These are phyloP conservation scores for Antheraea mylitta DNA, from an alignment of 1,140 invertebrate genomes.

Conservation along the genomic window DNA sequence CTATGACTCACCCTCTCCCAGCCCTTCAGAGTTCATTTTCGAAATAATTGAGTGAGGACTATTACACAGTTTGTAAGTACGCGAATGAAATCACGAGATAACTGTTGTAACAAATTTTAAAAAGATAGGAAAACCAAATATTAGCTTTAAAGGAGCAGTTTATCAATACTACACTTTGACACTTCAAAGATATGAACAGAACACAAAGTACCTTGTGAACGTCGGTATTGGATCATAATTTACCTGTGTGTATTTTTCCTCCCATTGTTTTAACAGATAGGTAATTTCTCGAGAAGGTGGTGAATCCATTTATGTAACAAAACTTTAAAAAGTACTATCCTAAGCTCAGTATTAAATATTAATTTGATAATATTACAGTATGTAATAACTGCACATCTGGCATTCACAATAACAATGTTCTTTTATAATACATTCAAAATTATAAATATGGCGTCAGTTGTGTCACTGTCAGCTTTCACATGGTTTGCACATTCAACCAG, in stretches of 20 bases:
- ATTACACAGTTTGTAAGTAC: too few species aligned
- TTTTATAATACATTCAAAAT: too few species aligned
- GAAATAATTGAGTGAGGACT: too few species aligned
- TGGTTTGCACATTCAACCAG: too few species aligned
- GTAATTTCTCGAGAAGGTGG: conserved; percentile 80
- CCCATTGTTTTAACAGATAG: conserved; percentile 85
- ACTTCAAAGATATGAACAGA: conserved; percentile 4
- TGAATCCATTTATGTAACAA: conserved; percentile 57
- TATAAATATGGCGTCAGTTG: too few species aligned
- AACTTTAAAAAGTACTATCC: conserved; percentile 32
- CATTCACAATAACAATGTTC: conserved; percentile 7
- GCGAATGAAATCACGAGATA: too few species aligned
- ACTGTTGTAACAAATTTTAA: too few species aligned
- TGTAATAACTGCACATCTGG: neutral
- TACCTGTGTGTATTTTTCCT: conserved; percentile 82
- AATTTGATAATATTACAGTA: conserved; percentile 1
- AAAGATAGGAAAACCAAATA: too few species aligned
- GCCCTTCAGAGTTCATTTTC: too few species aligned
- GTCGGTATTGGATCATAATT: conserved; percentile 86
- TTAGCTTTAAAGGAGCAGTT: neutral
- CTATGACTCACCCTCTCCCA: too few species aligned
- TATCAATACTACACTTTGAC: conserved; percentile 3
- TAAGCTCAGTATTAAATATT: conserved; percentile 41
- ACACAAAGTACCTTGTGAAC: conserved; percentile 75
- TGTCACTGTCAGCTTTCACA: too few species aligned